A percentile compares a stretch with the other conserved stretches of the same genome.
Evolutionary conservation across 1,140 invertebrate genomes (phyloP).

Genomic region (Telenomus remus): DNA sequence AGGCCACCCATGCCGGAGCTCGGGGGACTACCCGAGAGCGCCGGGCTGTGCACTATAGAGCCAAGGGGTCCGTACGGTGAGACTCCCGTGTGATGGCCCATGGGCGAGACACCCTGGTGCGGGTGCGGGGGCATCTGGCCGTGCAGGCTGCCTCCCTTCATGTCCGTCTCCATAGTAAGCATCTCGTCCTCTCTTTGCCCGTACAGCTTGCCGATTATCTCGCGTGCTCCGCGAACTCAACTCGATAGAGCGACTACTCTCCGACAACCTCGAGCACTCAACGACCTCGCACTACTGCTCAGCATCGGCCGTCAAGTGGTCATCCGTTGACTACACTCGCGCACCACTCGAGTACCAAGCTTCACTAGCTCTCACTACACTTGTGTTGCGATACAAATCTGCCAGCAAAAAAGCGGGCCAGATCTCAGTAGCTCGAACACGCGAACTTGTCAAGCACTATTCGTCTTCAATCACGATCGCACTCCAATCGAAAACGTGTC

Average conservation of each 20-base stretch:
- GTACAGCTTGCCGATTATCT: slow-evolving; percentile 81
- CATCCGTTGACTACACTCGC: slow-evolving; percentile 34
- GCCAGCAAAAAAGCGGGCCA: neutral
- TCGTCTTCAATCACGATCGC: neutral
- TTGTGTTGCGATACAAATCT: slow-evolving; percentile 3
- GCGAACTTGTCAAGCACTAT: neutral
- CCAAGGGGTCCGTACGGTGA: slow-evolving; percentile 82
- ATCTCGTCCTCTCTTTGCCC: slow-evolving; percentile 83
- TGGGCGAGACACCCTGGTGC: slow-evolving; percentile 75
- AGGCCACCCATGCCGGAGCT: slow-evolving; percentile 61
- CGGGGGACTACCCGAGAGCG: slow-evolving; percentile 78
- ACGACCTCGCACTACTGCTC: neutral
- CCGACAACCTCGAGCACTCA: slow-evolving; percentile 8
- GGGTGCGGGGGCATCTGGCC: slow-evolving; percentile 87
- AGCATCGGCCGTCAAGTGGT: slow-evolving; percentile 38
- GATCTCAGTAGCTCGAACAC: neutral
- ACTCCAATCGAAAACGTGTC: neutral
- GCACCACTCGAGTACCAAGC: slow-evolving; percentile 13
- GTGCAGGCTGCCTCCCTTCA: slow-evolving; percentile 88
- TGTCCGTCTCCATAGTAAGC: slow-evolving; percentile 91
- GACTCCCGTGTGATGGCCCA: slow-evolving; percentile 77
- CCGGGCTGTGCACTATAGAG: slow-evolving; percentile 79
- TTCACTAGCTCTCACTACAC: slow-evolving; percentile 28
- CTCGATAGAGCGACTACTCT: slow-evolving; percentile 3
- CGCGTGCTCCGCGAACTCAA: slow-evolving; percentile 31